A percentile compares a stretch with the other conserved stretches of the same genome.
phyloP scores from a whole-genome alignment of 2,797 vertebrate species.

The Aeoliscus strigatus region DNA sequence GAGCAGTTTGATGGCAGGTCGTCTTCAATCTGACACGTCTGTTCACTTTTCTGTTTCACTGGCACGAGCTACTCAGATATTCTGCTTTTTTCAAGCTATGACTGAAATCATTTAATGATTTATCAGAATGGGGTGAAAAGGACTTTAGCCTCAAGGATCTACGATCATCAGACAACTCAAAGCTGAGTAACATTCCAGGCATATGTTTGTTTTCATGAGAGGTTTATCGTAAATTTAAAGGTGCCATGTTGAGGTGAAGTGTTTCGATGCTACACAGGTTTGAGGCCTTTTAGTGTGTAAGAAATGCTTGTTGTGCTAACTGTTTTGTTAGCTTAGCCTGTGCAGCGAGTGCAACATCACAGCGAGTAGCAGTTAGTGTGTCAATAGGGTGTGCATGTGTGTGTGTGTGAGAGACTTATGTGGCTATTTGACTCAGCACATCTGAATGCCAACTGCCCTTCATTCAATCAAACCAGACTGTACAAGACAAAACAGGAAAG shows the following conservation, averaged over 20 bases:
- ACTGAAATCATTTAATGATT: background rate
- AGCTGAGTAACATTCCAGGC: background rate
- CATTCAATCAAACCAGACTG: constrained; percentile 14
- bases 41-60: background rate
- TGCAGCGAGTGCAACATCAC: background rate
- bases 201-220: too few relatives aligned
- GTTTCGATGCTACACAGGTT: constrained; percentile 47
- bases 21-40: background rate
- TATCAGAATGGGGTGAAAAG: too few relatives aligned
- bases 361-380: constrained; percentile 9
- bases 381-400: constrained; percentile 18
- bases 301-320: background rate
- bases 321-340: constrained; percentile 19
- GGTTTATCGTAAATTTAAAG: too few relatives aligned
- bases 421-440: constrained; percentile 12
- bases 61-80: too few relatives aligned
- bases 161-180: too few relatives aligned
- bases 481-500: constrained; percentile 10
- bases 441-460: constrained; percentile 7
- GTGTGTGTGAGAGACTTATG: constrained; percentile 4
- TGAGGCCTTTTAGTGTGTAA: constrained; percentile 9
- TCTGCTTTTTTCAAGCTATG: background rate
- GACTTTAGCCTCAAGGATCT: too few relatives aligned
- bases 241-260: constrained; percentile 34
- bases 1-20: constrained; percentile 2